These are phyloP conservation scores for Protosalanx chinensis DNA, from an alignment of 2,797 vertebrate species.

Conservation along the genomic window DNA sequence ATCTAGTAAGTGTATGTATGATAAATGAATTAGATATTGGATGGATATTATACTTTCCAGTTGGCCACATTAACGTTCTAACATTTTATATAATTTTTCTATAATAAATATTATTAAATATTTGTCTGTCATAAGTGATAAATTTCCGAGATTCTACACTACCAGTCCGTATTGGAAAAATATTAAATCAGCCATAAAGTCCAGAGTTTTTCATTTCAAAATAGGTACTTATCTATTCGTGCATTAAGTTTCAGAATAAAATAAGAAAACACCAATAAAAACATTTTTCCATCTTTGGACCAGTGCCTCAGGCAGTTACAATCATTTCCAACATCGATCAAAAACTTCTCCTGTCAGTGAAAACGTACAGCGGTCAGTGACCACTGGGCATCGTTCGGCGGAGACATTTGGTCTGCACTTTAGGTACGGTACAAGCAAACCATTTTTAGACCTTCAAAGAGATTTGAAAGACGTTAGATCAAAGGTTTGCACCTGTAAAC, in stretches of 20 bases:
- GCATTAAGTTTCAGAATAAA: neutral
- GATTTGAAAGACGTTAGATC: slow-evolving; percentile 43
- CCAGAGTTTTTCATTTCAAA: slow-evolving; percentile 1
- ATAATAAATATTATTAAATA: slow-evolving; percentile 5
- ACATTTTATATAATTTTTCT: neutral
- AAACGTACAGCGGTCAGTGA: neutral
- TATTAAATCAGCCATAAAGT: slow-evolving; percentile 2
- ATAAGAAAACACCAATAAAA: neutral
- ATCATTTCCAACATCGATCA: neutral
- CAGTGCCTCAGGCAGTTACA: neutral
- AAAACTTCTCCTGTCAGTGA: neutral
- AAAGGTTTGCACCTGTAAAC: slow-evolving; percentile 33
- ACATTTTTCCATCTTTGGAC: neutral
- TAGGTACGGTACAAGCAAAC: neutral
- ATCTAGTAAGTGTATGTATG: too few relatives aligned
- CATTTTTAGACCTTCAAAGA: slow-evolving; percentile 17
- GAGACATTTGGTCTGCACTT: neutral
- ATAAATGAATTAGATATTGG: too few relatives aligned
- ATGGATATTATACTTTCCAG: too few relatives aligned
- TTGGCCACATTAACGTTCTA: too few relatives aligned
- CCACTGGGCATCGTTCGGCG: neutral
- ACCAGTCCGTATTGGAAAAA: neutral
- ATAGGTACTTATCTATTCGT: slow-evolving; percentile 5
- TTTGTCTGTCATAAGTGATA: slow-evolving; percentile 1
- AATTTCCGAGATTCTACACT: neutral